These are phyloP conservation scores for Phlogophora meticulosa DNA, from an alignment of 2,888 invertebrate genomes.

Conservation along the genomic window DNA sequence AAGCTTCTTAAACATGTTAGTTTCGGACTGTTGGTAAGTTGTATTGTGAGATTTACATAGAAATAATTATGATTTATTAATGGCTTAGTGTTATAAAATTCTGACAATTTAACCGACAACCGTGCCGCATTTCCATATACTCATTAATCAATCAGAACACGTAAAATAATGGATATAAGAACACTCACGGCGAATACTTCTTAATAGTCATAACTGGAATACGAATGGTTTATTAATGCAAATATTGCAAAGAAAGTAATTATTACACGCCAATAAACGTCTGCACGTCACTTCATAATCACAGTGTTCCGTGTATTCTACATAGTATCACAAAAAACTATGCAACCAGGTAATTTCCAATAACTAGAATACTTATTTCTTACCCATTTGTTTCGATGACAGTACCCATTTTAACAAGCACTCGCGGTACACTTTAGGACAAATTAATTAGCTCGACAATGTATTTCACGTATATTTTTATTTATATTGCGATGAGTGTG, in stretches of 20 bases:
- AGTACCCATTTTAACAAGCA: conserved; percentile 76
- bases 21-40: no score
- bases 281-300: conserved; percentile 37
- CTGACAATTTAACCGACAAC: not conserved
- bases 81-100: no score
- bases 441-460: conserved; percentile 64
- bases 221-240: conserved; percentile 35
- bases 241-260: conserved; percentile 44
- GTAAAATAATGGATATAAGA: conserved; percentile 18
- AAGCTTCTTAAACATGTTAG: not conserved
- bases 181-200: conserved; percentile 16
- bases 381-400: conserved; percentile 81
- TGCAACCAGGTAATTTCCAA: conserved; percentile 19
- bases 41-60: not conserved
- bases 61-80: no score
- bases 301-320: conserved; percentile 23
- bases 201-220: conserved; percentile 24
- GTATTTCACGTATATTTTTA: conserved; percentile 69
- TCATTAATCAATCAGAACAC: conserved; percentile 27
- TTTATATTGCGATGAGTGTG: conserved; percentile 71
- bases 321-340: conserved; percentile 23
- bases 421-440: conserved; percentile 64
- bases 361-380: conserved; percentile 69
- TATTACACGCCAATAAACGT: conserved; percentile 36
- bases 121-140: not conserved